Conservation (phyloP, 2,113 vertebrate genomes). For the Lepisosteus osseus region DNA sequence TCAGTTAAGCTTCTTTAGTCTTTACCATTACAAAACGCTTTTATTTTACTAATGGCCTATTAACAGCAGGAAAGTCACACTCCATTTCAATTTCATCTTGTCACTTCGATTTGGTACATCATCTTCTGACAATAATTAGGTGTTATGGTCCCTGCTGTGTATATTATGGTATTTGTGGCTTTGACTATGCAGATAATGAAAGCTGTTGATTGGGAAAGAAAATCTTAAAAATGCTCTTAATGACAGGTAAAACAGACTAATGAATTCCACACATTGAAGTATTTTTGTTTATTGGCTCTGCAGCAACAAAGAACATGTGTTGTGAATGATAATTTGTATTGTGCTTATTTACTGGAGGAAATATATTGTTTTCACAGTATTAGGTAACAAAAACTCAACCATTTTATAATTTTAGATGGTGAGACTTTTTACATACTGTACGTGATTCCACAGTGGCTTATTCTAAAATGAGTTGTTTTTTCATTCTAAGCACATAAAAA, state of each 20-base stretch:
- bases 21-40: not conserved
- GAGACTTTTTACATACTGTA: too few relatives aligned
- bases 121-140: constrained; percentile 9
- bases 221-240: constrained; percentile 11
- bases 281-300: constrained; percentile 3
- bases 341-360: not conserved
- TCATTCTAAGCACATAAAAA: too few relatives aligned
- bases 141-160: not conserved
- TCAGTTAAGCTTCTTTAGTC: not conserved
- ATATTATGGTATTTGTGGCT: constrained; percentile 11
- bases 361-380: too few relatives aligned
- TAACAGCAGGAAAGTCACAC: not conserved
- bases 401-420: too few relatives aligned
- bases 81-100: constrained; percentile 12
- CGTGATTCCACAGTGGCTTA: too few relatives aligned
- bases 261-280: constrained; percentile 13
- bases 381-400: too few relatives aligned
- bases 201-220: constrained; percentile 8
- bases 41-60: constrained; percentile 3
- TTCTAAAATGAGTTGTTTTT: too few relatives aligned
- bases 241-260: constrained; percentile 12
- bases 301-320: too few relatives aligned
- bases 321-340: too few relatives aligned
- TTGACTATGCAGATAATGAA: constrained; percentile 11
- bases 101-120: constrained; percentile 16